These are phyloP conservation scores for Nothocercus julius DNA, from an alignment of 2,113 vertebrate species.

Conservation along the genomic window DNA sequence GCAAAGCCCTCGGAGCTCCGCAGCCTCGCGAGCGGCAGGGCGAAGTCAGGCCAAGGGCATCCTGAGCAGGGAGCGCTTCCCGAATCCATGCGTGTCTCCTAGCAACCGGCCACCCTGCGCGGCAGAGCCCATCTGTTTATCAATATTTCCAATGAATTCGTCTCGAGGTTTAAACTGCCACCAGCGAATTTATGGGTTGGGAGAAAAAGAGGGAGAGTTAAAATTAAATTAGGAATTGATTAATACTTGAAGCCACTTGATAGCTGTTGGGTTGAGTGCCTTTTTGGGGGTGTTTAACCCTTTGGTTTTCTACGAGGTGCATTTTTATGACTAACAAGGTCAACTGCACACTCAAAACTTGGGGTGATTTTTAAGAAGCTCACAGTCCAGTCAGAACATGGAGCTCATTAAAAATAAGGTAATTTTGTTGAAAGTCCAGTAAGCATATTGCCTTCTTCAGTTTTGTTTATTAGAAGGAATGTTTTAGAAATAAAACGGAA, in stretches of 20 bases:
- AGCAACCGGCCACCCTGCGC: neutral
- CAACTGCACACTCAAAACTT: neutral
- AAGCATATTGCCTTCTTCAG: neutral
- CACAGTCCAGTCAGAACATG: neutral
- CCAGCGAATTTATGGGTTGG: neutral
- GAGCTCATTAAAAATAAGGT: neutral
- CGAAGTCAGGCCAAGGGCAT: neutral
- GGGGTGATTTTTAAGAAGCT: neutral
- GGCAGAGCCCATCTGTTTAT: neutral
- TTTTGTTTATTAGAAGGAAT: neutral
- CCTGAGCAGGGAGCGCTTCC: neutral
- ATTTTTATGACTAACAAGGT: neutral
- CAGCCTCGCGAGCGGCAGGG: neutral
- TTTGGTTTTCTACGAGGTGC: neutral
- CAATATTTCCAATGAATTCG: conserved; percentile 43
- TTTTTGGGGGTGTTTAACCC: neutral
- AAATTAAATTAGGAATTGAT: conserved; percentile 59
- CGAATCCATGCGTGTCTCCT: neutral
- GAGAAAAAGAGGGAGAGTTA: neutral
- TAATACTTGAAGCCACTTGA: neutral
- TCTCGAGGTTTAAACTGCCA: neutral
- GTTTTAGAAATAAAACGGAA: neutral
- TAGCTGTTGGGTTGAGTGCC: neutral
- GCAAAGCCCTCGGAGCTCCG: neutral
- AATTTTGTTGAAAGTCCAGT: neutral